Percentiles rank a stretch among this genome's conserved stretches.
Conservation (phyloP, 2,797 vertebrate genomes). For the Tympanoctomys barrerae region DNA sequence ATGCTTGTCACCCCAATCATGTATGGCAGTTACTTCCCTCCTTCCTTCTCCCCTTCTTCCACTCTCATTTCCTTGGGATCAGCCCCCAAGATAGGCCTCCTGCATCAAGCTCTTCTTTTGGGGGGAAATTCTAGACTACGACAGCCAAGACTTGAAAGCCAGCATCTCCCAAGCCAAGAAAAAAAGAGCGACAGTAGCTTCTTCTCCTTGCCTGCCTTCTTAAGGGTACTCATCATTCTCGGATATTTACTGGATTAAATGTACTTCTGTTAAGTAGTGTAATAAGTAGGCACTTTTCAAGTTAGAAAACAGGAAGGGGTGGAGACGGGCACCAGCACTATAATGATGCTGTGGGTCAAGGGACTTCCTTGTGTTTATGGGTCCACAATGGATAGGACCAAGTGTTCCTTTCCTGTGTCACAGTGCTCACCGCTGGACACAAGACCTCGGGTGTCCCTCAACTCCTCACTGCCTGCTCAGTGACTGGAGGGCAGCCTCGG, state of each 20-base stretch:
- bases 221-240: not conserved
- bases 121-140: not conserved
- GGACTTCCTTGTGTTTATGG: not conserved
- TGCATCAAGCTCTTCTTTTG: not conserved
- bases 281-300: not conserved
- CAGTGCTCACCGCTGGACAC: not conserved
- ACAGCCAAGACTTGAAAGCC: not conserved
- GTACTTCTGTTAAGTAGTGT: not conserved
- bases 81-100: not conserved
- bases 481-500: not conserved
- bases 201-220: not conserved
- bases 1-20: accelerated
- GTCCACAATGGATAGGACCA: not conserved
- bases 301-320: not conserved
- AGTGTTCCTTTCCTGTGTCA: accelerated
- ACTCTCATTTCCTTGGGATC: not conserved
- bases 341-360: not conserved
- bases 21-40: not conserved
- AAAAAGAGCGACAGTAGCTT: accelerated
- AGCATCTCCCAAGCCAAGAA: not conserved
- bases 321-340: not conserved
- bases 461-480: too few species aligned
- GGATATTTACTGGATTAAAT: not conserved
- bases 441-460: not conserved
- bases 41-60: not conserved